Base-by-base conservation (phyloP, 2,113 vertebrate genomes). In the Larimichthys crocea region DNA sequence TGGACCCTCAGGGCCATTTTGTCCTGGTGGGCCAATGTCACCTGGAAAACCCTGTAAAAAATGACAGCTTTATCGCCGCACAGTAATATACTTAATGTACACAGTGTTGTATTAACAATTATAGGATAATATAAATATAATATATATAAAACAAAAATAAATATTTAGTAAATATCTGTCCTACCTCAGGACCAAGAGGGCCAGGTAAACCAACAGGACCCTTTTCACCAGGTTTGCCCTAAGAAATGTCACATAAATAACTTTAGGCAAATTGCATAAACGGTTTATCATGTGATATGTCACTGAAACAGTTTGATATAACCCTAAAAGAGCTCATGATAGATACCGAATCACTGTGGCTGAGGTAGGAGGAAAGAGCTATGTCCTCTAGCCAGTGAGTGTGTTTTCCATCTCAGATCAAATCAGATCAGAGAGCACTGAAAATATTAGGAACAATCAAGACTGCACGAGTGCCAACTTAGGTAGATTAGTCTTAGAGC, bases 1-100 rank as follows among this genome's bases (percentile, higher is more conserved):
- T 68, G 91, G 90, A 48, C 98, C 98, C 94, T 98, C 96, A 0
- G 95, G 97, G 73, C 98, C 97, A 0, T 99, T 99, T 85, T 96
- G 94, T 92, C 98, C 98, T 17, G 98, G 98, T 61, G 94, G 95
- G 61, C 98, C 98, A 48, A 99, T 97, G 90, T 98, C 97, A 64
- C 98, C 98, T 8, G 98, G 98, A 90, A 97, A 99, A 53, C 98
- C 98, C 98, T 99, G 73, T 1, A 15, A 81, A 79, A 65, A 69
- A 77, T 12, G 7, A 55, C 31, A 74, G 16, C 19, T 65, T 50
- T 17, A 35, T 56, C 65, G 70, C 2, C 14, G 57, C n/a, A 69
- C 3, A 35, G n/a, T 4, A n/a, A 15, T 14, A 66, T 7, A 44
- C 11, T 42, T 61, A 29, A 19, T 29, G 26, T 14, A 56, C 52